Conservation (phyloP, 1,140 invertebrate genomes). For the Dendrolimus kikuchii region DNA sequence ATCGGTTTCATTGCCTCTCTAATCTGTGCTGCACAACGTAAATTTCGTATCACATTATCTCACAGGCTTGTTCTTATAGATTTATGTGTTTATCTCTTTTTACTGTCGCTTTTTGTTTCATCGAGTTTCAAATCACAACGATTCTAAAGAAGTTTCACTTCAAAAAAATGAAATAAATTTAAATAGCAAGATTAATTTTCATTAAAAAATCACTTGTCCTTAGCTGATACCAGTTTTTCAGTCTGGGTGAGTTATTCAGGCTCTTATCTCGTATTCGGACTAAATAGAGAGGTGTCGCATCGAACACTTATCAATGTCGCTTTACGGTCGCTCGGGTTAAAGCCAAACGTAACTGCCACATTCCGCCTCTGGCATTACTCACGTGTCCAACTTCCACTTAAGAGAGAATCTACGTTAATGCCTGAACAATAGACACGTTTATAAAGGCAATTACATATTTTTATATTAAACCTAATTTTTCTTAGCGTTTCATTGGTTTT, state of each 20-base stretch:
- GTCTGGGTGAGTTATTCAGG: constrained; percentile 25
- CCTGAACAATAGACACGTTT: constrained; percentile 23
- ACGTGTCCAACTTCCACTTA: constrained; percentile 31
- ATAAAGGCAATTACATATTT: not conserved
- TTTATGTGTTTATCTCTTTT: no score
- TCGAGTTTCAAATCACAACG: not conserved
- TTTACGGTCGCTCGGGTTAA: constrained; percentile 40
- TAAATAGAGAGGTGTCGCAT: constrained; percentile 45
- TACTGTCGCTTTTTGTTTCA: not conserved
- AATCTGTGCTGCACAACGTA: no score
- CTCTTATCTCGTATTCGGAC: constrained; percentile 34
- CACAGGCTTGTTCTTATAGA: no score
- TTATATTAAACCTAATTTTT: no score
- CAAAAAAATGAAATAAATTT: no score
- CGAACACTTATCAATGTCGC: constrained; percentile 52
- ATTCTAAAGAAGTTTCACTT: not conserved
- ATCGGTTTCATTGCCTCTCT: no score
- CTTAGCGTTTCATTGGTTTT: no score
- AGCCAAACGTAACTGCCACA: constrained; percentile 39
- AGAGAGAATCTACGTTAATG: constrained; percentile 34
- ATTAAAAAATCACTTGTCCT: no score
- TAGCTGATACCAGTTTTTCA: not conserved
- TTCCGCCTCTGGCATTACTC: constrained; percentile 33
- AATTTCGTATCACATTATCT: no score
- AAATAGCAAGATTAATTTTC: no score